Percentiles rank a stretch among this genome's conserved stretches.
These are phyloP conservation scores for Casuarius casuarius DNA, from an alignment of 2,113 vertebrate genomes.

Conservation along the genomic window DNA sequence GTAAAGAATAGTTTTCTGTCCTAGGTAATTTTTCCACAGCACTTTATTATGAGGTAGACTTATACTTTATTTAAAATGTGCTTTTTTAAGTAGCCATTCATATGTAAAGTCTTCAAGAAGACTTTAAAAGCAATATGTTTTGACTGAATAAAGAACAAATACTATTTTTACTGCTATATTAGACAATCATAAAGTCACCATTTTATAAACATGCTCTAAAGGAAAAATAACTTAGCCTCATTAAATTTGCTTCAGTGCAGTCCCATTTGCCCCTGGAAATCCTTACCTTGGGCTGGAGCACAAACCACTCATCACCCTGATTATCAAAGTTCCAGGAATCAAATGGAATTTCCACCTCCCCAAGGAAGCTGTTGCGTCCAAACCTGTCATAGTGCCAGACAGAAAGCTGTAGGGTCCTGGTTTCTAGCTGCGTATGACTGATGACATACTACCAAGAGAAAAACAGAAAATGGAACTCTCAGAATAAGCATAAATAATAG, in stretches of 20 bases:
- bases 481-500: conserved; percentile 19
- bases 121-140: not conserved
- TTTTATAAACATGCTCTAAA: not conserved
- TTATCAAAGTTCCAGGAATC: conserved; percentile 96
- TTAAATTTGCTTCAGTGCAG: not conserved
- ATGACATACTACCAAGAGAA: conserved; percentile 88
- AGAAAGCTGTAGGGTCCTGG: conserved; percentile 91
- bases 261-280: not conserved
- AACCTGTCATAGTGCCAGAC: conserved; percentile 98
- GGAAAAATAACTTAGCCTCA: not conserved
- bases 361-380: conserved; percentile 93
- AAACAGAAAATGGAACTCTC: conserved; percentile 12
- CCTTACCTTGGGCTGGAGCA: conserved; percentile 91
- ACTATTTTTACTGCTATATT: not conserved
- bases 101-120: not conserved
- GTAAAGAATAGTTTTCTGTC: not conserved
- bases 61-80: not conserved
- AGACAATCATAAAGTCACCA: not conserved
- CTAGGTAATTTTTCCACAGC: not conserved
- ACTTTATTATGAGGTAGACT: not conserved
- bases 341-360: conserved; percentile 94
- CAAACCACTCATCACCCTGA: conserved; percentile 88
- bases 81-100: not conserved
- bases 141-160: not conserved
- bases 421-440: conserved; percentile 96